Base-by-base conservation (phyloP, 1,140 invertebrate species). In the Drosophila kohkoa region DNA sequence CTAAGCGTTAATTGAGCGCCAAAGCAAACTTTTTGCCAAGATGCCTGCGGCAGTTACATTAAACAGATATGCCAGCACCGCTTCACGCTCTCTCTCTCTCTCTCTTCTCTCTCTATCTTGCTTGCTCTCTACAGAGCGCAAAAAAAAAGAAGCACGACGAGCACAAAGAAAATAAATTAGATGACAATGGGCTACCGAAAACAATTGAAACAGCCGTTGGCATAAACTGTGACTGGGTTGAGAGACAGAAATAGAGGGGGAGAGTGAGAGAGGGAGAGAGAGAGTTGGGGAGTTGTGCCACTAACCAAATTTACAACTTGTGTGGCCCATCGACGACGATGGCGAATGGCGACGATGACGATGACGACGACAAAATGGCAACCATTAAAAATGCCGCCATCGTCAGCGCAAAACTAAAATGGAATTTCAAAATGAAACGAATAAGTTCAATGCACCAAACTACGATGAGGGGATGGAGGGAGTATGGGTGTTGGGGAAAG, bases 281-380 rank as follows among this genome's bases (percentile, higher is more conserved):
- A 10, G 15, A 15, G 15, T 1, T 25, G 11, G 6, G 8, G 28
- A 32, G 38, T 16, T 43, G 52, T n/a, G 46, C 55, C 46, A 63
- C 79, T 78, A 71, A 59, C 72, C 72, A 88, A 88, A 88, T 88
- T 75, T 88, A 88, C 80, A 87, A 88, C 79, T 82, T 86, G 75
- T 65, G 76, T 70, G 71, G 60, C 54, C 64, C 63, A 57, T 52
- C 20, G 64, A 59, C 48, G 55, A 69, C 20, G 20, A 25, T 25
- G 32, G 32, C 25, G 48, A 54, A 25, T 25, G 20, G 20, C 28
- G 15, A 65, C 51, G 28, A 15, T 15, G 35, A 20, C 30, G 58
- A 20, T 28, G 43, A 25, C 43, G 59, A 62, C 41, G 45, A 52
- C 62, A 76, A 81, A 81, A 79, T 81, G 76, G 69, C 55, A 58